Evolutionary conservation across 2,797 vertebrate genomes (phyloP), one percentile per base, ranked within the genome.

Genomic region (Perdix hodgsoniae): DNA sequence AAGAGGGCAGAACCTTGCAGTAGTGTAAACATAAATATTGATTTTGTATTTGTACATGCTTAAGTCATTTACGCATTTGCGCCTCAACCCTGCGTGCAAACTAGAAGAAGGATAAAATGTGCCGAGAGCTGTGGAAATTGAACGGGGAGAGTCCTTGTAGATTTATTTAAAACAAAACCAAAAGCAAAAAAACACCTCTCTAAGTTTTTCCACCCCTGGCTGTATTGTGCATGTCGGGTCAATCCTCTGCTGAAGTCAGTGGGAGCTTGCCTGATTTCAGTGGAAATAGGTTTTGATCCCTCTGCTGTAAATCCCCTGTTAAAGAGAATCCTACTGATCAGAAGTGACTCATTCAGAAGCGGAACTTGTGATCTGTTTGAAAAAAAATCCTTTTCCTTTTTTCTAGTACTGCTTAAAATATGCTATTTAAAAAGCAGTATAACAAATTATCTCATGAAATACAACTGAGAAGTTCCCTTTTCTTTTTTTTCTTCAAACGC

Each of bases 301-400:
- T 80, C 65, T 84, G 56, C 54, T 88, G 60, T 75, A 95, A 96
- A 96, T 94, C 88, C 67, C 47, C 86, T 88, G 49, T 67, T 89
- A 94, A 29, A 94, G 95, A 95, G 78, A 91, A 93, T 90, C 77
- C 85, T 94, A 80, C 90, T 94, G 93, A 96, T 91, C 54, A 89
- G 21, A 67, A 93, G 19, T 97, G 94, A 96, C 91, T 94, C 95
- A 94, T 84, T 94, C 83, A 83, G 93, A 94, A 93, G 86, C 84
- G 90, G 84, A 96, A 84, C 69, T 95, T 86, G 35, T 31, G 65
- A 95, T 85, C n/a, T 83, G 56, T 73, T 96, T 86, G 45, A 75
- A 84, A 94, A 94, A 97, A 79, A 29, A 54, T 37, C 83, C 71
- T 96, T 96, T 80, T 95, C 71, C 35, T 8, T 86, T 61, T 86